Percentiles rank a stretch among this genome's conserved stretches.
These are phyloP conservation scores for Tachystola acroxantha DNA, from an alignment of 2,888 invertebrate genomes.

Conservation along the genomic window DNA sequence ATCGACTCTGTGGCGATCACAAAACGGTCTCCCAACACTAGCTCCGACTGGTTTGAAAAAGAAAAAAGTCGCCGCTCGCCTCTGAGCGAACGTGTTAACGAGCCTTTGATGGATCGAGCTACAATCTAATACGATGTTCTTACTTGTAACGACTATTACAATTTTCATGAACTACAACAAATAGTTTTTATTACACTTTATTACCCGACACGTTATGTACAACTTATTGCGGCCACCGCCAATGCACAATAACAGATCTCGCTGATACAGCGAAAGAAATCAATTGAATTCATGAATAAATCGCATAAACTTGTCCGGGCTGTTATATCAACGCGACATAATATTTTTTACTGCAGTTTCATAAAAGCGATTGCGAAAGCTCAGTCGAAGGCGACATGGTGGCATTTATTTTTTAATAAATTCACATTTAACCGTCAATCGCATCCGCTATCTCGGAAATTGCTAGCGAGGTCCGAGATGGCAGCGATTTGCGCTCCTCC, in stretches of 20 bases:
- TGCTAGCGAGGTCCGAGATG: conserved; percentile 55
- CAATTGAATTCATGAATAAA: conserved; percentile 71
- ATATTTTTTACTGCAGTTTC: conserved; percentile 55
- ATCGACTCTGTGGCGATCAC: conserved; percentile 37
- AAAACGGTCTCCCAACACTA: conserved; percentile 62
- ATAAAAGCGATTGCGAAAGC: conserved; percentile 45
- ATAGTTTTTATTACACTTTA: conserved; percentile 37
- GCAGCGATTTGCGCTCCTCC: conserved; percentile 47
- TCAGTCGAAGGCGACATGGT: conserved; percentile 31
- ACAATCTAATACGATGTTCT: conserved; percentile 52
- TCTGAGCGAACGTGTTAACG: conserved; percentile 62
- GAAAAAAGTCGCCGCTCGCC: conserved; percentile 31
- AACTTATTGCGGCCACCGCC: conserved; percentile 16
- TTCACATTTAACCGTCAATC: conserved; percentile 54
- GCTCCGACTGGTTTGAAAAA: conserved; percentile 35
- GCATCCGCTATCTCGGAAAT: conserved; percentile 62
- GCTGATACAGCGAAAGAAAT: conserved; percentile 54
- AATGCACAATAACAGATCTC: conserved; percentile 41
- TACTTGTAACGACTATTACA: conserved; percentile 27
- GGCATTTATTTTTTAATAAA: conserved; percentile 59
- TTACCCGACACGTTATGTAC: conserved; percentile 34
- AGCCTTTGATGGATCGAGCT: conserved; percentile 67
- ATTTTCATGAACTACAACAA: conserved; percentile 41
- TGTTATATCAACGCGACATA: conserved; percentile 62
- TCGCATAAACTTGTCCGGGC: conserved; percentile 53